Conservation (phyloP, 1,140 invertebrate genomes). For the Popillia japonica region DNA sequence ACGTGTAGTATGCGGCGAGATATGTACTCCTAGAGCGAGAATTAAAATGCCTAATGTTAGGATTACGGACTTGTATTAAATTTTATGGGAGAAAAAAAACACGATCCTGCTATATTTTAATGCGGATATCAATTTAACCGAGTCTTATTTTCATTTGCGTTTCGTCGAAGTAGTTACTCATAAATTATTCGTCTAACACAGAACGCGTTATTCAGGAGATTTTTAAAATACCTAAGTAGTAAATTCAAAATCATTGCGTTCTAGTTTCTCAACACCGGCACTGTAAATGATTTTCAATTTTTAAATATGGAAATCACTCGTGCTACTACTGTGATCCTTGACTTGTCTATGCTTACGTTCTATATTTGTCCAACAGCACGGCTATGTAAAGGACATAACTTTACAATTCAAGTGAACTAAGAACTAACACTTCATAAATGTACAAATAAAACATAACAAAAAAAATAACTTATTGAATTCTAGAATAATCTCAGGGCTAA, state of each 20-base stretch:
- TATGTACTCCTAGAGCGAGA: neutral
- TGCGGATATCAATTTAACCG: neutral
- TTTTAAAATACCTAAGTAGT: neutral
- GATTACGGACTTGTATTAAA: neutral
- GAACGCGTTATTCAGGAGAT: neutral
- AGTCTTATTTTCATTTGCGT: neutral
- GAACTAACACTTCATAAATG: too few relatives aligned
- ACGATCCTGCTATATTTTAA: neutral
- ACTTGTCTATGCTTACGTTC: too few relatives aligned
- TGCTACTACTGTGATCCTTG: too few relatives aligned
- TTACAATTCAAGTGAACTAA: too few relatives aligned
- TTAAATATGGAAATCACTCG: too few relatives aligned
- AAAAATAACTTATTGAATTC: too few relatives aligned
- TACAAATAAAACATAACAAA: too few relatives aligned
- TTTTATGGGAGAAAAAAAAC: neutral
- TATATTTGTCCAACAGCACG: too few relatives aligned
- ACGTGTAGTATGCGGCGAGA: neutral
- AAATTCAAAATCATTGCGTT: neutral
- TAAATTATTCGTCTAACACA: neutral
- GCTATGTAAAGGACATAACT: too few relatives aligned
- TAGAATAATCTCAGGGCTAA: too few relatives aligned
- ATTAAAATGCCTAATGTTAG: constrained; percentile 16
- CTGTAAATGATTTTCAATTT: too few relatives aligned
- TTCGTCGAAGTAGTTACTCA: neutral
- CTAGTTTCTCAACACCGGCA: too few relatives aligned